Base-by-base conservation (phyloP, 1,140 invertebrate genomes). In the Euwallacea similis region DNA sequence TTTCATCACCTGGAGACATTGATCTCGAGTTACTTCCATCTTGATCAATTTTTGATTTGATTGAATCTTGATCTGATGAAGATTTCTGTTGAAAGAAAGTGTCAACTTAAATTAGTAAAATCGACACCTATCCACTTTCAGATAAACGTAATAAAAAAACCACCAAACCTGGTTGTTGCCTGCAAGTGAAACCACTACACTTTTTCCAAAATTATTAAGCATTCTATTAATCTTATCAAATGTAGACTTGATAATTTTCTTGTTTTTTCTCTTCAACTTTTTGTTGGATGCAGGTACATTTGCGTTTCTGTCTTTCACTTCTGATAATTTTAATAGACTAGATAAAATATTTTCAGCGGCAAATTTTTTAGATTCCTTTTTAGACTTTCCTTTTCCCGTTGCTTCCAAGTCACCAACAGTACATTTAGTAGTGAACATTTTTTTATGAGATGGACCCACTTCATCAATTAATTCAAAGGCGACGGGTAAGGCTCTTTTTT, bases 361-460 rank as follows among this genome's bases (percentile, higher is more conserved):
- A 11, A 42, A 55, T 66, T 50, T 75, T 69, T 79, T 79, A 2
- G 77, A 73, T 66, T 76, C 74, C 54, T 78, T 78, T 68, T 79
- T 79, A 7, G 78, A 79, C 60, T 63, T 75, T 7, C 78, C 78
- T 60, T 66, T 54, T 7, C 74, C 78, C 42, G 66, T 73, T 7
- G 70, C 59, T 54, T 59, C 55, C 41, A 77, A 66, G 69, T 75
- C 60, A 8, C 76, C 77, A 42, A 77, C 61, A 53, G 21, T 63
- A 55, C 78, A 79, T 62, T 67, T 63, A 8, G 73, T 78, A 10
- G 68, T 65, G 44, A 78, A 79, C 10, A 54, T 61, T 66, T 73
- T 78, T 64, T 77, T 73, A 53, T 79, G 78, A 43, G 73, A 44
- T 15, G 72, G 74, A 6, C 77, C 77, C 16, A 58, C 56, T 65